These are phyloP conservation scores for Slavum lentiscoides DNA, from an alignment of 2,888 invertebrate genomes.

Conservation along the genomic window DNA sequence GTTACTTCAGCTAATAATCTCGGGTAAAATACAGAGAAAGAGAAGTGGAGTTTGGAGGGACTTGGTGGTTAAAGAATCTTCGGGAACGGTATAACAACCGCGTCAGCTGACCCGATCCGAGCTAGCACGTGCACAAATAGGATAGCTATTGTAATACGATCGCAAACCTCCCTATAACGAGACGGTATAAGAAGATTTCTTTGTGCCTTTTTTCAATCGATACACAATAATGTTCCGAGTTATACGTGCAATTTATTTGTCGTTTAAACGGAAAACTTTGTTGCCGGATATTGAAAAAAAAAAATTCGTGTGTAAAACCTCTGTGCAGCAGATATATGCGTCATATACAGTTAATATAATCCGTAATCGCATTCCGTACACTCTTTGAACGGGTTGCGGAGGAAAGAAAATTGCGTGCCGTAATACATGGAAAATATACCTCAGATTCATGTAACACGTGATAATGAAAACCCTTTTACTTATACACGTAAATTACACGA, in stretches of 20 bases:
- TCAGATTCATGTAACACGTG: not conserved
- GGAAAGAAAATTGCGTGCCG: not conserved
- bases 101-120: no score
- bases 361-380: not conserved
- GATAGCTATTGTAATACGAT: no score
- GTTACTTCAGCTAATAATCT: no score
- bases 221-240: not conserved
- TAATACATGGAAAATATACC: not conserved
- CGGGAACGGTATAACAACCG: no score
- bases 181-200: not conserved
- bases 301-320: not conserved
- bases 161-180: no score
- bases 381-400: not conserved
- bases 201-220: not conserved
- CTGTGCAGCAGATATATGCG: not conserved
- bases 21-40: no score
- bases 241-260: slow-evolving; percentile 6
- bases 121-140: no score
- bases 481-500: not conserved
- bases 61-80: no score
- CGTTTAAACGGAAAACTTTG: slow-evolving; percentile 33
- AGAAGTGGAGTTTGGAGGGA: no score
- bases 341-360: not conserved
- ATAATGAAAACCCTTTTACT: not conserved
- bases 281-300: slow-evolving; percentile 34